Base-by-base conservation (phyloP, 2,113 vertebrate species). In the Cinclus mexicanus region DNA sequence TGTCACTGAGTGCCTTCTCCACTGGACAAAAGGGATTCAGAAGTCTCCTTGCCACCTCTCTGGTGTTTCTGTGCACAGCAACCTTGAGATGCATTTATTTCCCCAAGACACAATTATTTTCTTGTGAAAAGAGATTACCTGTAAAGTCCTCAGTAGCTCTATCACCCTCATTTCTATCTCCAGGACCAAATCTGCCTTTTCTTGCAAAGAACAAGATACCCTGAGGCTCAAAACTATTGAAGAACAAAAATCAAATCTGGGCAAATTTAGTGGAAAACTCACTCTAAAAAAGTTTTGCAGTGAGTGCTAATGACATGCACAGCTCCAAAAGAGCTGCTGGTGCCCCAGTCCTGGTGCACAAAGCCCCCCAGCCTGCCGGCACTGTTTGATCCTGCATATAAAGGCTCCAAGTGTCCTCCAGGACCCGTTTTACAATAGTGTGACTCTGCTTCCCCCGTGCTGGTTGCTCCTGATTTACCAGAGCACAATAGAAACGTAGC, bases 391-490 rank as follows among this genome's bases (percentile, higher is more conserved):
- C 92, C 57, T 1, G 6, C 1, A 5, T 10, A 82, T 75, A 93
- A 96, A 96, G 72, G 80, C 86, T 82, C 90, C 92, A 72, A 96
- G 83, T 89, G 90, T 96, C 95, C 83, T 86, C 83, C 69, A 85
- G 53, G 80, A 64, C 72, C 44, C 0, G 12, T 84, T 82, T 87
- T 24, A 93, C 88, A 95, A 78, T 90, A 57, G 80, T 14, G 42
- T 14, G 12, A 76, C 94, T 94, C 83, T 5, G 37, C 83, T 94
- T 94, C 80, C 93, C 83, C 83, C 19, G 8, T 68, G 94, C 68
- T 94, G 89, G 65, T 84, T 76, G 95, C 92, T 97, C 86, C 92
- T 90, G 96, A 92, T 96, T 97, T 96, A 87, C 14, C 31, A 35
- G 93, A 70, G 86, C 92, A 94, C 93, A 95, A 94, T 94, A 61